These are phyloP conservation scores for Steinernema carpocapsae DNA, from an alignment of 2,888 invertebrate genomes.

Conservation along the genomic window DNA sequence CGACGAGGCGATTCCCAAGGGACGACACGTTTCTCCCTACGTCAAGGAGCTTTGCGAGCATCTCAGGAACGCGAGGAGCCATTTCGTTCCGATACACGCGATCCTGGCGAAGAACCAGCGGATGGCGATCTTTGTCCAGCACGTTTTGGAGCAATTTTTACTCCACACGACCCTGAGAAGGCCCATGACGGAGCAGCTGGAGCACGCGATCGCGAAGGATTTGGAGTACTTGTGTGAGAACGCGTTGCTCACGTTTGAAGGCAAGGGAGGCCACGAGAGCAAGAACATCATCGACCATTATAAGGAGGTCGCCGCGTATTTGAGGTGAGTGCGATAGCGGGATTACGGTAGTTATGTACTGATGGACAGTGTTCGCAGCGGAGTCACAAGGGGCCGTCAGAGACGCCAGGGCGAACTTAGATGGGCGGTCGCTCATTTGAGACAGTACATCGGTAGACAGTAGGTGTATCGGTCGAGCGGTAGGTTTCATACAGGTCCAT, in stretches of 20 bases:
- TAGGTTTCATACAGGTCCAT: no score
- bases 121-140: slow-evolving; percentile 78
- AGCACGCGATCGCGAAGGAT: slow-evolving; percentile 74
- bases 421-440: no score
- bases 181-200: slow-evolving; percentile 78
- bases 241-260: slow-evolving; percentile 7
- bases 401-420: no score
- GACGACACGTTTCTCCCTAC: slow-evolving; percentile 44
- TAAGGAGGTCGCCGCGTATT: slow-evolving; percentile 3
- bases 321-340: not conserved
- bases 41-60: slow-evolving; percentile 55
- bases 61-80: slow-evolving; percentile 49
- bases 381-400: no score
- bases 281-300: slow-evolving; percentile 10
- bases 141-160: slow-evolving; percentile 85
- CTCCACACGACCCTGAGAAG: slow-evolving; percentile 83
- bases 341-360: no score
- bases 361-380: no score
- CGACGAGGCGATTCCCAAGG: slow-evolving; percentile 45
- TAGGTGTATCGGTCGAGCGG: no score
- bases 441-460: no score
- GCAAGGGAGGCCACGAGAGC: slow-evolving; percentile 12
- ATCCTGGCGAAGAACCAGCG: slow-evolving; percentile 78
- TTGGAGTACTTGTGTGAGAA: slow-evolving; percentile 69
- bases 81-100: slow-evolving; percentile 67